phyloP scores from a whole-genome alignment of 2,797 vertebrate genomes.

The Neosalanx taihuensis region DNA sequence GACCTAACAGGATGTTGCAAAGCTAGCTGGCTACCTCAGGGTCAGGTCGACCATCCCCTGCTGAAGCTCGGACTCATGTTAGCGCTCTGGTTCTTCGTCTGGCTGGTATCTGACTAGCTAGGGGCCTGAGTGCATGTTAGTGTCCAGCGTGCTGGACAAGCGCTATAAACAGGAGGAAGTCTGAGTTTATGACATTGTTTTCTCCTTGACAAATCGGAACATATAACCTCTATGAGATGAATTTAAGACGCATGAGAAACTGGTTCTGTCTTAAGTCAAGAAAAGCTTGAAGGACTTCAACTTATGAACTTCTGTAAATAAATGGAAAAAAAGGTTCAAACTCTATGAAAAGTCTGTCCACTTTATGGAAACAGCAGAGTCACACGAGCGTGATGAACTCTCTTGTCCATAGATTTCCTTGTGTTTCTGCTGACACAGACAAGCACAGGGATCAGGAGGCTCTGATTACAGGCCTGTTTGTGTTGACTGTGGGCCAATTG shows the following conservation, averaged over 20 bases:
- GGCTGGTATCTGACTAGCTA: too few species aligned
- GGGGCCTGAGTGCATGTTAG: too few species aligned
- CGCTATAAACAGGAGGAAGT: too few species aligned
- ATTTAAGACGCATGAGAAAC: too few species aligned
- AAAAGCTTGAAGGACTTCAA: not conserved
- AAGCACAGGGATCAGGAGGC: constrained; percentile 15
- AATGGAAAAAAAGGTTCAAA: not conserved
- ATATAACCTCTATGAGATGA: too few species aligned
- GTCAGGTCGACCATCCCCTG: not conserved
- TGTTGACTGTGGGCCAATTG: constrained; percentile 29
- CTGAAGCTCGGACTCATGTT: not conserved
- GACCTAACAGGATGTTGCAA: constrained; percentile 70
- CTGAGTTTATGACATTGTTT: too few species aligned
- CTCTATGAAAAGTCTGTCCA: not conserved
- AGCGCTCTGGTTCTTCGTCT: not conserved
- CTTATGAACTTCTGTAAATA: too few species aligned
- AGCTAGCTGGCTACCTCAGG: constrained; percentile 33
- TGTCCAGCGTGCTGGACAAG: too few species aligned
- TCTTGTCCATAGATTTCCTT: not conserved
- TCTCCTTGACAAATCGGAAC: too few species aligned
- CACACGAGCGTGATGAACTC: not conserved
- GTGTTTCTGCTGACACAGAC: not conserved
- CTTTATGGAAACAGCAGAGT: not conserved
- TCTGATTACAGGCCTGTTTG: constrained; percentile 31
- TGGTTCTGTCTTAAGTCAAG: too few species aligned